Percentiles rank a stretch among this genome's conserved stretches.
phyloP scores from a whole-genome alignment of 2,888 invertebrate genomes.

The Nysson spinosus region DNA sequence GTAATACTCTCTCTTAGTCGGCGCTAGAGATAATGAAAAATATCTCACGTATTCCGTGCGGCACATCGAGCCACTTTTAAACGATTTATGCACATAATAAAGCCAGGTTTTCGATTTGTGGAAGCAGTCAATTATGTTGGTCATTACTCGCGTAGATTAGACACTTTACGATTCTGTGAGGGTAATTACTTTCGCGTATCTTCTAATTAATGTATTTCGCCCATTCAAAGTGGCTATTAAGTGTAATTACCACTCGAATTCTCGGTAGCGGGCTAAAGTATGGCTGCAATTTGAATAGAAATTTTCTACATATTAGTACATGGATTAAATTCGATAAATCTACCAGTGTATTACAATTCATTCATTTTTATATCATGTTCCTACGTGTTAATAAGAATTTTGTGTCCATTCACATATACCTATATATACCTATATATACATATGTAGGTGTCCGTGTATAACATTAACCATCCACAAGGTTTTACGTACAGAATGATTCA shows the following conservation, averaged over 20 bases:
- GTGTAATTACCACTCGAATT: too few species aligned
- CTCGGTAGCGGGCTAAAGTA: neutral
- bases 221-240: conserved; percentile 43
- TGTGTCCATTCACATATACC: too few species aligned
- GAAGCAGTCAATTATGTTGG: conserved; percentile 38
- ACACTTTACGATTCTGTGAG: conserved; percentile 46
- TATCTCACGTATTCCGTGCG: conserved; percentile 63
- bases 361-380: too few species aligned
- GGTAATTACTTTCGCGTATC: conserved; percentile 53
- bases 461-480: too few species aligned
- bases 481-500: too few species aligned
- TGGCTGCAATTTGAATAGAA: conserved; percentile 9
- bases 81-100: conserved; percentile 66
- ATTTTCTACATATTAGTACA: neutral
- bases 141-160: conserved; percentile 56
- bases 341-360: neutral
- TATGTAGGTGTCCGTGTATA: too few species aligned
- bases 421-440: too few species aligned
- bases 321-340: neutral
- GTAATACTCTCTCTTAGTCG: conserved; percentile 35
- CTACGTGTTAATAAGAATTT: too few species aligned
- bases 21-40: conserved; percentile 60
- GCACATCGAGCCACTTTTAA: conserved; percentile 56
- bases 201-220: conserved; percentile 24
- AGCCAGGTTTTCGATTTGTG: conserved; percentile 47